Conservation (phyloP, 2,113 vertebrate species). For the Cololabis saira region DNA sequence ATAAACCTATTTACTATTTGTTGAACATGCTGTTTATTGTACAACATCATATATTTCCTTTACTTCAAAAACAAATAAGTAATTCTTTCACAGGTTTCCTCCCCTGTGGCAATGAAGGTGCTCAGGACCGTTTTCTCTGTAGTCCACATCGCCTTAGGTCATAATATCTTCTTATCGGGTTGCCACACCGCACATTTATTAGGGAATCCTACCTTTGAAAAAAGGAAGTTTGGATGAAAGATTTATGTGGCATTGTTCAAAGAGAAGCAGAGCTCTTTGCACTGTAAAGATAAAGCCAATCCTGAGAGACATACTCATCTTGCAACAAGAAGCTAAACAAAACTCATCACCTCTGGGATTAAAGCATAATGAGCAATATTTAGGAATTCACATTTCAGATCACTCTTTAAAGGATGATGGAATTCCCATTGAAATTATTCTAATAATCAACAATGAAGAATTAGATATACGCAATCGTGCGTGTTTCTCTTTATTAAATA, state of each 20-base stretch:
- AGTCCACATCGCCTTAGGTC: conserved; percentile 68
- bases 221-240: conserved; percentile 73
- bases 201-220: conserved; percentile 79
- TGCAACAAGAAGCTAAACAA: conserved; percentile 15
- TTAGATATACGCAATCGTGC: background rate
- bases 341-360: conserved; percentile 1
- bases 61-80: conserved; percentile 26
- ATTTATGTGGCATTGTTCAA: conserved; percentile 81
- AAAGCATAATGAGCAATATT: background rate
- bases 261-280: conserved; percentile 71
- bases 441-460: background rate
- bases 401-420: background rate
- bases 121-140: conserved; percentile 54
- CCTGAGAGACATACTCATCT: conserved; percentile 42
- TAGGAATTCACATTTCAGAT: background rate
- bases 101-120: conserved; percentile 49
- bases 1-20: background rate
- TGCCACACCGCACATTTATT: conserved; percentile 69
- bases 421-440: background rate
- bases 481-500: conserved; percentile 6
- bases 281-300: conserved; percentile 65
- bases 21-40: too few species aligned
- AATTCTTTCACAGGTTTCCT: conserved; percentile 42
- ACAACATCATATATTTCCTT: conserved; percentile 8
- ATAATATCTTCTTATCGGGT: conserved; percentile 74